These are phyloP conservation scores for Geopemphigus sp. DNA, from an alignment of 1,140 invertebrate genomes.

Conservation along the genomic window DNA sequence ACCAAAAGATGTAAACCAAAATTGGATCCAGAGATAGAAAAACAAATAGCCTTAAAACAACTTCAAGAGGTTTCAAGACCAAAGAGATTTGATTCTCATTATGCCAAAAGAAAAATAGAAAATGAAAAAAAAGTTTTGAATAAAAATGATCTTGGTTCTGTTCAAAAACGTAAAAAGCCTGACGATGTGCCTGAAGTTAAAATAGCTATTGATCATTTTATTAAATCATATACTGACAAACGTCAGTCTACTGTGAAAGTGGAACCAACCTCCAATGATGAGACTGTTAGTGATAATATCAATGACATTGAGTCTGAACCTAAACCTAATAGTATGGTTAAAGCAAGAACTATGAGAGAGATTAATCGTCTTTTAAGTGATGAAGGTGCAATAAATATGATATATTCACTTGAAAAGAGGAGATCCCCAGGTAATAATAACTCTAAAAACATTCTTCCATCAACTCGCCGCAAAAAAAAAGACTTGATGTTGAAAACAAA, in stretches of 20 bases:
- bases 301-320: constrained; percentile 3
- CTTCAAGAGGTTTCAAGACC: constrained; percentile 56
- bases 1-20: constrained; percentile 47
- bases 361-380: constrained; percentile 75
- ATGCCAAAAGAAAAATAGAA: constrained; percentile 48
- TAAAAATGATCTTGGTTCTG: constrained; percentile 38
- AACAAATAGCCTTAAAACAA: constrained; percentile 60
- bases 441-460: constrained; percentile 54
- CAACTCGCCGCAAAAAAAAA: constrained; percentile 53
- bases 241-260: constrained; percentile 33
- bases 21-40: constrained; percentile 57
- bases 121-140: constrained; percentile 42
- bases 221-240: constrained; percentile 51
- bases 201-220: constrained; percentile 51
- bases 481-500: constrained; percentile 55
- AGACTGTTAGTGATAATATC: constrained; percentile 28
- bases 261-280: neutral
- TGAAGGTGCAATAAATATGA: constrained; percentile 80
- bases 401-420: constrained; percentile 70
- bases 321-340: constrained; percentile 15
- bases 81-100: constrained; percentile 51
- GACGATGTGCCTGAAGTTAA: constrained; percentile 50
- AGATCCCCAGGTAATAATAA: constrained; percentile 50
- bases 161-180: constrained; percentile 37
- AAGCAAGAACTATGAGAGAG: constrained; percentile 60